Evolutionary conservation across 2,113 vertebrate species (phyloP).

Genomic region (Crotalus tigris): DNA sequence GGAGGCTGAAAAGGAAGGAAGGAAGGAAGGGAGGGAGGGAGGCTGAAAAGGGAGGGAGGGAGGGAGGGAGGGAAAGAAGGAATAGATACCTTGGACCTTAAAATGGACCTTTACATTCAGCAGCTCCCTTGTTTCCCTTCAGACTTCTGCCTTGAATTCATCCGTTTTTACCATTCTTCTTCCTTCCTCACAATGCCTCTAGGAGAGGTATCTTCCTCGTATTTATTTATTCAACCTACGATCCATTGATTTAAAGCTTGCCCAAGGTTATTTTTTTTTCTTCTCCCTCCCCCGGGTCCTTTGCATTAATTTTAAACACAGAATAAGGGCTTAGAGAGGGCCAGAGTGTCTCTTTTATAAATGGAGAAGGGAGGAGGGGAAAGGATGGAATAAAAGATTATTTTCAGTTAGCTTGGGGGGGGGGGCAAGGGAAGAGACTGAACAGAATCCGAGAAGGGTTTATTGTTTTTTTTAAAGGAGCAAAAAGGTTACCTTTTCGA

Average conservation of each 20-base stretch:
- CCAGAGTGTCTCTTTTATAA: background rate
- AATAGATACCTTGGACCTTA: background rate
- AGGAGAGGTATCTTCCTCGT: background rate
- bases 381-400: background rate
- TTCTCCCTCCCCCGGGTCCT: fast-evolving
- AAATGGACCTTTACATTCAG: background rate
- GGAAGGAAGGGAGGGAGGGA: too few relatives aligned
- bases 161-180: background rate
- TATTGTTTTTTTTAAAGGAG: background rate
- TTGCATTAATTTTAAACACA: background rate
- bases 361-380: background rate
- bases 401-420: background rate
- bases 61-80: too few relatives aligned
- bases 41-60: too few relatives aligned
- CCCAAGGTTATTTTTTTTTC: background rate
- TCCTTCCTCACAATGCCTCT: background rate
- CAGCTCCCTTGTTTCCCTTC: background rate
- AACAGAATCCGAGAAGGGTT: background rate
- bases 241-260: background rate
- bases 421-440: background rate
- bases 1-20: too few relatives aligned
- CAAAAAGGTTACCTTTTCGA: background rate
- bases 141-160: background rate
- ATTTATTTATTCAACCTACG: background rate
- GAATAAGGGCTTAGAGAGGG: background rate